Percentiles rank a stretch among this genome's conserved stretches.
phyloP scores from a whole-genome alignment of 2,113 vertebrate species.

The Leptocoma aspasia region DNA sequence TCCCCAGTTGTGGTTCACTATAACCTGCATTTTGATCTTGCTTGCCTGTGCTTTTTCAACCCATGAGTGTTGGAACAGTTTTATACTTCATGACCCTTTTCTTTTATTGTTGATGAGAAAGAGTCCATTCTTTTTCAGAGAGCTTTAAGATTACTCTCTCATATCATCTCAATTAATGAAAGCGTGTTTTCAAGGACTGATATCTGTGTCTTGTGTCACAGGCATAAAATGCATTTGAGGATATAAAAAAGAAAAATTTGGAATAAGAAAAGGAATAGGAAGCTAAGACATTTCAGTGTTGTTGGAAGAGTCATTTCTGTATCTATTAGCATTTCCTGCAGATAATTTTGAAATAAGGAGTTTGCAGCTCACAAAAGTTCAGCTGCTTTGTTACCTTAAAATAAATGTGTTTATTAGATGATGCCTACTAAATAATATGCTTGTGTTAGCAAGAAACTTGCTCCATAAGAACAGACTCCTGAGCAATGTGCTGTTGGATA shows the following conservation, averaged over 20 bases:
- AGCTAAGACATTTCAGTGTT: background rate
- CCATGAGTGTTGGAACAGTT: background rate
- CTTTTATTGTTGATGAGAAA: background rate
- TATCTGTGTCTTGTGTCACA: background rate
- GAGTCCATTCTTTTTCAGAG: background rate
- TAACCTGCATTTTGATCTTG: background rate
- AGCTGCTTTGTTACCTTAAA: background rate
- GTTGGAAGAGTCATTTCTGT: background rate
- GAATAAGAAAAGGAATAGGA: background rate
- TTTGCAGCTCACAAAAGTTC: background rate
- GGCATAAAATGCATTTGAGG: background rate
- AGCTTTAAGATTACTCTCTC: background rate
- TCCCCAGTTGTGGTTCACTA: background rate
- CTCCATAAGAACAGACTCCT: background rate
- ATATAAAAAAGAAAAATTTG: background rate
- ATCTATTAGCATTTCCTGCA: background rate
- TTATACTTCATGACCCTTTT: background rate
- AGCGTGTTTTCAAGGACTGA: background rate
- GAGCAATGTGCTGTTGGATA: background rate
- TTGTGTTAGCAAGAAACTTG: background rate
- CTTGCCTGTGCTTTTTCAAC: background rate
- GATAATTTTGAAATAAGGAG: background rate
- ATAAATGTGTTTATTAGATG: background rate
- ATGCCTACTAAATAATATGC: background rate
- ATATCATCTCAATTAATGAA: background rate